Evolutionary conservation across 1,140 invertebrate species (phyloP).

Genomic region (Brachionus rotundiformis): DNA sequence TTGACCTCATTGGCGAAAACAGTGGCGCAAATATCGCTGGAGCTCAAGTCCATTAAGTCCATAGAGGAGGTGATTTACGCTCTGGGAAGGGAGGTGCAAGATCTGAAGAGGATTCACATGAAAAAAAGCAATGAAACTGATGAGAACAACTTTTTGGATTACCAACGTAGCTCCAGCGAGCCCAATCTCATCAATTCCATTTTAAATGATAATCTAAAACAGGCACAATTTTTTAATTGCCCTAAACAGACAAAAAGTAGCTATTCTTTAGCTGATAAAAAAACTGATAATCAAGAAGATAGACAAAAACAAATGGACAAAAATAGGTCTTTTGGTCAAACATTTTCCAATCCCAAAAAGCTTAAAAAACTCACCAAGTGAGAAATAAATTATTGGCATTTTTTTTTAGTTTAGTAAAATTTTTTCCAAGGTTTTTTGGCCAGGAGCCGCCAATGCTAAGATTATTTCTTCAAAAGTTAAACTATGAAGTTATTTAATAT

Average conservation of each 20-base stretch:
- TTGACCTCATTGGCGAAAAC: constrained; percentile 85
- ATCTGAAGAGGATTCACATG: constrained; percentile 70
- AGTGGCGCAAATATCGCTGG: constrained; percentile 86
- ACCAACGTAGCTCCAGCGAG: constrained; percentile 52
- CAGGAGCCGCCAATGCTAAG: constrained; percentile 85
- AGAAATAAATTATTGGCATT: constrained; percentile 53
- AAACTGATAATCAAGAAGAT: constrained; percentile 6
- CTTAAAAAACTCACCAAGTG: constrained; percentile 65
- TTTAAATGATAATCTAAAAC: not conserved
- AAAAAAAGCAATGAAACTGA: constrained; percentile 52
- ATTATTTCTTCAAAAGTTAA: constrained; percentile 84
- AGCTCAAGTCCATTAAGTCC: constrained; percentile 76
- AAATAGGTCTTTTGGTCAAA: constrained; percentile 64
- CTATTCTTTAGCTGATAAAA: constrained; percentile 4
- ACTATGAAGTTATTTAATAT: constrained; percentile 76
- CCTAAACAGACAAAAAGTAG: not conserved
- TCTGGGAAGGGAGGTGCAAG: constrained; percentile 78
- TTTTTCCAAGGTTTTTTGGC: constrained; percentile 79
- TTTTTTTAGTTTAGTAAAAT: constrained; percentile 13
- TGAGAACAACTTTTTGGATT: not conserved
- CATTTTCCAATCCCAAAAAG: constrained; percentile 72
- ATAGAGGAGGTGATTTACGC: constrained; percentile 85
- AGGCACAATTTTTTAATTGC: not conserved
- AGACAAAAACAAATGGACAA: constrained; percentile 59
- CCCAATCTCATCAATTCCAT: constrained; percentile 28